Percentiles rank a stretch among this genome's conserved stretches.
Evolutionary conservation across 2,888 invertebrate genomes (phyloP).

Genomic region (Therioaphis trifolii): DNA sequence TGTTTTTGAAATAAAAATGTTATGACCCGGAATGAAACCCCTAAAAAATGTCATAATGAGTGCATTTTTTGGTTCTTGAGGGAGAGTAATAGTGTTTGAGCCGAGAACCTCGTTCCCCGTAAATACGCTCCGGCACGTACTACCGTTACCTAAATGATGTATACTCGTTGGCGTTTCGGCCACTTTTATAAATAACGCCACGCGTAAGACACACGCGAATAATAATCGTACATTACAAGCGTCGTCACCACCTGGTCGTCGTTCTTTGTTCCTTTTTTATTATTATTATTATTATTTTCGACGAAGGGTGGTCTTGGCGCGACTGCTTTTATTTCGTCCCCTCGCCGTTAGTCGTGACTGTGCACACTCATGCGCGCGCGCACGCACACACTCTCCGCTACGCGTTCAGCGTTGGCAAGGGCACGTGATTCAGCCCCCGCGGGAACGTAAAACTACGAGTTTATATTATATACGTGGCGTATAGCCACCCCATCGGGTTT

Average conservation of each 20-base stretch:
- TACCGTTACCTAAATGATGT: no score
- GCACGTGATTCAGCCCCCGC: conserved; percentile 47
- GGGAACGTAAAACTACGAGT: no score
- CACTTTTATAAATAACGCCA: no score
- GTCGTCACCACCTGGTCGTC: conserved; percentile 40
- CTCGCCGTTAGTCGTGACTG: conserved; percentile 13
- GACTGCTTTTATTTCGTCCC: conserved; percentile 21
- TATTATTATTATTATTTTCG: not conserved
- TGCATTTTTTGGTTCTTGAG: no score
- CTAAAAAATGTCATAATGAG: no score
- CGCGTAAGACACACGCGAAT: not conserved
- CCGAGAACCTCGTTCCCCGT: no score
- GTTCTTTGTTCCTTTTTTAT: not conserved
- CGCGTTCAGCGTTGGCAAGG: not conserved
- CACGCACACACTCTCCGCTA: not conserved
- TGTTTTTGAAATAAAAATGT: no score
- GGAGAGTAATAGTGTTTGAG: no score
- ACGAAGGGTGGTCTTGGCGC: conserved; percentile 5
- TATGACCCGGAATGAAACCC: no score
- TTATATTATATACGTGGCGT: conserved; percentile 3
- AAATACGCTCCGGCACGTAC: no score
- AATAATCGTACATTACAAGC: not conserved
- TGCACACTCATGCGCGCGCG: no score
- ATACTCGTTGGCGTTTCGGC: no score
- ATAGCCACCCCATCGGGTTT: conserved; percentile 26